These are phyloP conservation scores for Zaprionus obscuricornis DNA, from an alignment of 2,888 invertebrate genomes.

Conservation along the genomic window DNA sequence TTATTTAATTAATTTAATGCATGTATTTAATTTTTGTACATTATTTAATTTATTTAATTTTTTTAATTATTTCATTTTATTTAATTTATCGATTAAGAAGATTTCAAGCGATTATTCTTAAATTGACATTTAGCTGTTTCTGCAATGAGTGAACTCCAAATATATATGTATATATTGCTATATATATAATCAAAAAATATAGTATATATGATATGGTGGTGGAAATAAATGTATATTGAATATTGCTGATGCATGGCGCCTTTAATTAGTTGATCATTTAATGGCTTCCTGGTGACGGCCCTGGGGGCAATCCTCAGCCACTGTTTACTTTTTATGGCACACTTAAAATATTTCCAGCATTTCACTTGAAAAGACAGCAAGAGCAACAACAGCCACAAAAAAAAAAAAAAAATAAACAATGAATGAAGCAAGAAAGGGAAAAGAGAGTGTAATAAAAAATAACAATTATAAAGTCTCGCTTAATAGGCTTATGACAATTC, in stretches of 20 bases:
- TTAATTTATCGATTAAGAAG: not conserved
- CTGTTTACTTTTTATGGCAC: slow-evolving; percentile 63
- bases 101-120: slow-evolving; percentile 18
- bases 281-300: slow-evolving; percentile 69
- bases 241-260: slow-evolving; percentile 28
- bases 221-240: slow-evolving; percentile 8
- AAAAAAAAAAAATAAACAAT: slow-evolving; percentile 4
- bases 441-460: too few relatives aligned
- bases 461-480: slow-evolving; percentile 47
- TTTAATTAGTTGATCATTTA: slow-evolving; percentile 71
- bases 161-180: not conserved
- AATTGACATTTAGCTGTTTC: slow-evolving; percentile 22
- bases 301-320: slow-evolving; percentile 45
- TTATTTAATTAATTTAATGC: too few relatives aligned
- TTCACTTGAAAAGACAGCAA: slow-evolving; percentile 26
- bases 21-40: too few relatives aligned
- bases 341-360: slow-evolving; percentile 42
- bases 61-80: too few relatives aligned
- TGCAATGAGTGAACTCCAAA: slow-evolving; percentile 23
- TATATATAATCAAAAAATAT: too few relatives aligned
- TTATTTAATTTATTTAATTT: too few relatives aligned
- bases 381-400: slow-evolving; percentile 14
- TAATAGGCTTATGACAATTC: slow-evolving; percentile 78
- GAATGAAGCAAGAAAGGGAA: slow-evolving; percentile 11
- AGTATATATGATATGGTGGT: too few relatives aligned